Evolutionary conservation across 1,140 invertebrate genomes (phyloP), one percentile per base, ranked within the genome.

Genomic region (Anoplolepis gracilipes): DNA sequence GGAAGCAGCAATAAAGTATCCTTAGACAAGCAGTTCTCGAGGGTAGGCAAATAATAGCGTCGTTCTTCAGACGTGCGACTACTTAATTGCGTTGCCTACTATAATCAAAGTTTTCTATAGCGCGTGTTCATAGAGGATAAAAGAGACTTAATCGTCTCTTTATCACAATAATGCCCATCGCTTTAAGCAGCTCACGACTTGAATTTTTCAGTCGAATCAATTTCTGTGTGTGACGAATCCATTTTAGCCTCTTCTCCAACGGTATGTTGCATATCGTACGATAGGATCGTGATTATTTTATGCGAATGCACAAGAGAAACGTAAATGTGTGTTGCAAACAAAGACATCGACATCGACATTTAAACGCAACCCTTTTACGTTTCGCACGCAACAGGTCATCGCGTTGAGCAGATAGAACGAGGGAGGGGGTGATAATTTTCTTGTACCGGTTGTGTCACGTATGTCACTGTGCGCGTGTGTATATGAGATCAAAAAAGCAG

Each of bases 401-500:
- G 39, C 19, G 2, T 13, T 3, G 53, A 19, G 3, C 49, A 1
- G 25, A 19, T n/a, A 19, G 72, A 8, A 46, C 65, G 13, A 69
- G 25, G 46, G 53, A n/a, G 42, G 69, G 78, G 67, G n/a, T 82
- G 78, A 82, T 82, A 59, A 82, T 82, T 82, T 82, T 72, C 78
- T 82, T 13, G 78, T 33, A 42, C 33, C 46, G 30, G 28, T 30
- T 72, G 53, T 28, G 61, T 30, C 59, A 69, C 42, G 61, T 13
- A 1, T n/a, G 13, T 13, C 4, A 46, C 16, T 49, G 25, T 53
- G 25, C 16, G 25, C 16, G 28, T 16, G 49, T 28, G 42, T 16
- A 36, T 53, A 57, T 73, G 59, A 30, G 49, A 67, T 70, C 87
- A 53, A 86, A 88, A 89, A 88, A 86, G 72, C 88, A 88, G 88